phyloP scores from a whole-genome alignment of 2,113 vertebrate genomes.

The Corynorhinus townsendii region DNA sequence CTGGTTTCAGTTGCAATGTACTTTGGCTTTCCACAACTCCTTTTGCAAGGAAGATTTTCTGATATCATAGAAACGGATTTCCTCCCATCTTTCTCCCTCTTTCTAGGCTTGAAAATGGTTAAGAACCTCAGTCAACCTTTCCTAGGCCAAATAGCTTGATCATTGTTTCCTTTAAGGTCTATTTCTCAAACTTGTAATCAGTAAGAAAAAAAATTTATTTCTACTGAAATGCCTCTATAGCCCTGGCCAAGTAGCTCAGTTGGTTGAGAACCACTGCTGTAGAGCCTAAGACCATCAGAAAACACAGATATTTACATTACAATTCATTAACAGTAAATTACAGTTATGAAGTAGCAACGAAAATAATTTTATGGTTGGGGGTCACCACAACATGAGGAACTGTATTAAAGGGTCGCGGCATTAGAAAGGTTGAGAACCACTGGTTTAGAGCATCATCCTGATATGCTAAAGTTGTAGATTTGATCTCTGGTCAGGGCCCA shows the following conservation, averaged over 20 bases:
- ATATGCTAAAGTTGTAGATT: not conserved
- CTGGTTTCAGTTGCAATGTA: not conserved
- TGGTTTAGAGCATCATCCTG: not conserved
- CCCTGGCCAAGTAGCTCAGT: not conserved
- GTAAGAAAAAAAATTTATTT: constrained; percentile 13
- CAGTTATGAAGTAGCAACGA: too few species aligned
- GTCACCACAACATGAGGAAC: too few species aligned
- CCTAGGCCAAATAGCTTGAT: constrained; percentile 18
- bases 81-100: not conserved
- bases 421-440: too few species aligned
- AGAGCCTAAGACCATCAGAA: too few species aligned
- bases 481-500: not conserved
- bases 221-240: not conserved
- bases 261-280: not conserved
- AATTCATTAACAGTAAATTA: too few species aligned
- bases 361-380: too few species aligned
- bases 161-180: constrained; percentile 7
- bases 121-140: not conserved
- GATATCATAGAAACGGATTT: not conserved
- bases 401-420: too few species aligned
- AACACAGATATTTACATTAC: too few species aligned
- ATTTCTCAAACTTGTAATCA: constrained; percentile 33
- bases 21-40: not conserved
- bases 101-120: constrained; percentile 2
- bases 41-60: not conserved